phyloP scores from a whole-genome alignment of 2,888 invertebrate species.

The Lagria hirta region DNA sequence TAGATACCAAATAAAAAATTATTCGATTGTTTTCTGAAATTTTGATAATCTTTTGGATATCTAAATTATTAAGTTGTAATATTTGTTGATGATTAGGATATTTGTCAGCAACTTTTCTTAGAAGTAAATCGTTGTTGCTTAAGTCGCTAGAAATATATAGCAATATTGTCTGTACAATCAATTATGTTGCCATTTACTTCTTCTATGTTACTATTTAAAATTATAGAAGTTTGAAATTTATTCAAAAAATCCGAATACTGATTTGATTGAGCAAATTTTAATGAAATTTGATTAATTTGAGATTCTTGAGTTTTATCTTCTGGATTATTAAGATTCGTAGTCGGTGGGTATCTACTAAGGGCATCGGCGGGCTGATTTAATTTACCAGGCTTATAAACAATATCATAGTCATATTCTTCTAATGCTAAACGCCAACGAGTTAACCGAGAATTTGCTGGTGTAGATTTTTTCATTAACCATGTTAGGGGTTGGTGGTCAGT shows the following conservation, averaged over 20 bases:
- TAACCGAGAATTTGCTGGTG: constrained; percentile 2
- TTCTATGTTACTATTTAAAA: not conserved
- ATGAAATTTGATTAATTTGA: too few relatives aligned
- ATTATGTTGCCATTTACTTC: not conserved
- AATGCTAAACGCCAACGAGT: constrained; percentile 3
- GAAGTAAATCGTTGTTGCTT: not conserved
- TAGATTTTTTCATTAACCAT: constrained; percentile 5
- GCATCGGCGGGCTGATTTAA: constrained; percentile 6
- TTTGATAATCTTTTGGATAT: not conserved
- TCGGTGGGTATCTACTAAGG: constrained; percentile 2
- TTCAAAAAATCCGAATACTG: not conserved
- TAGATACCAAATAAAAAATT: not conserved
- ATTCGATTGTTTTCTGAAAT: not conserved
- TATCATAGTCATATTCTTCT: constrained; percentile 11
- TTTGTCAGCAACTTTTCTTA: not conserved
- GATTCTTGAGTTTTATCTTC: too few relatives aligned
- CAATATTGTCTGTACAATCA: not conserved
- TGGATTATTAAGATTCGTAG: too few relatives aligned
- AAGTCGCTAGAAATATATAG: not conserved
- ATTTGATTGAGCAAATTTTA: too few relatives aligned
- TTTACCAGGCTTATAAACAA: constrained; percentile 1
- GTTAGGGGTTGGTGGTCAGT: constrained; percentile 10
- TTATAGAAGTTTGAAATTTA: not conserved
- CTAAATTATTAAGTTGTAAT: too few relatives aligned
- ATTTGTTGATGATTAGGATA: not conserved